Evolutionary conservation across 2,888 invertebrate species (phyloP), one percentile per base, ranked within the genome.

Genomic region (Drosophila cognata): DNA sequence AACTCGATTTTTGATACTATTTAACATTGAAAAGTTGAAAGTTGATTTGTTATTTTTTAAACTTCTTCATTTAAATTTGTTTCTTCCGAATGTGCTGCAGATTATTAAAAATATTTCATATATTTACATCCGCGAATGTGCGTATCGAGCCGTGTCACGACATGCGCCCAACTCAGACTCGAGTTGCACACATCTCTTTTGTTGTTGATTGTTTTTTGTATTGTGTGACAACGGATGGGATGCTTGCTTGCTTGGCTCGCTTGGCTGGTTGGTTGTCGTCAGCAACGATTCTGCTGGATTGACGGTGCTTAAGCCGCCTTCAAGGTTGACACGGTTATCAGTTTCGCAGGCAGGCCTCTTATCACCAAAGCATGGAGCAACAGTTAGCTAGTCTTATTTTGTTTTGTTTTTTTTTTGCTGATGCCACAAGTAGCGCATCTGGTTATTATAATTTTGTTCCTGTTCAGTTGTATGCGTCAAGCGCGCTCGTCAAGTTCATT

Each of bases 241-340:
- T 41, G 50, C 38, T 51, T 25, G 18, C 13, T 10, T 36, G 36
- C 36, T 55, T 56, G 28, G 16, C 7, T 21, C 21, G 46, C 46
- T 33, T 51, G 29, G 29, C 6, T 51, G 4, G 18, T 21, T 52
- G 28, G 58, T 61, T 86, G 73, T 66, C 85, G 85, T 84, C 72
- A 84, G 65, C 74, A 74, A 66, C 67, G 55, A 60, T 51, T 67
- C 16, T 57, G 72, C 38, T 59, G 25, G 38, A 43, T 63, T 88
- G 74, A 82, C 80, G 82, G 66, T 67, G 29, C 33, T 10, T 33
- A 53, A 31, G 65, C 48, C 51, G 51, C 61, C 31, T 64, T 66
- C 66, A 85, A 84, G 90, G 91, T 82, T 82, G 81, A 71, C 56
- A 60, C 76, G 82, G 91, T 89, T 91, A 89, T 87, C 87, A 85